A percentile compares a stretch with the other conserved stretches of the same genome.
Evolutionary conservation across 2,113 vertebrate genomes (phyloP).

Genomic region (Oostethus manadensis): DNA sequence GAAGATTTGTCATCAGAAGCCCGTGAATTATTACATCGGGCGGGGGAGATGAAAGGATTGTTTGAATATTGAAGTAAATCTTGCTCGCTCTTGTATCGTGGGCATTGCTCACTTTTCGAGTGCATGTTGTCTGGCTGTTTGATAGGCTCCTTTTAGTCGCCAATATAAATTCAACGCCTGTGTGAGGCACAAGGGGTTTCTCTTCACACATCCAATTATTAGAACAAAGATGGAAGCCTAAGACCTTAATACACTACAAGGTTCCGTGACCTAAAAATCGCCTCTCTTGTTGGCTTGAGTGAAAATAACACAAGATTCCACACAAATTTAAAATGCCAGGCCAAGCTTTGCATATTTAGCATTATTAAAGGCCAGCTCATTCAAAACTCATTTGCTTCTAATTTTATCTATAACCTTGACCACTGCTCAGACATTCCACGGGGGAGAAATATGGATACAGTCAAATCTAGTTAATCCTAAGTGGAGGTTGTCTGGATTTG

Average conservation of each 20-base stretch:
- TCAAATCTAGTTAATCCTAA: slow-evolving; percentile 63
- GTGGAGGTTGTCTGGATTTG: slow-evolving; percentile 56
- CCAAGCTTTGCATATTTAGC: slow-evolving; percentile 66
- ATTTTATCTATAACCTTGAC: slow-evolving; percentile 70
- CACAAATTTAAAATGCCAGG: slow-evolving; percentile 64
- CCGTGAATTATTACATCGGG: slow-evolving; percentile 41
- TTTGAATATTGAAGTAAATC: slow-evolving; percentile 40
- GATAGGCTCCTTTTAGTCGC: slow-evolving; percentile 46
- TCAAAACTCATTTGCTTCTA: slow-evolving; percentile 67
- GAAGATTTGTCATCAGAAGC: slow-evolving; percentile 46
- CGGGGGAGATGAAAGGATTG: slow-evolving; percentile 54
- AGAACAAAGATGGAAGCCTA: slow-evolving; percentile 63
- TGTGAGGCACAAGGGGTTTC: slow-evolving; percentile 49
- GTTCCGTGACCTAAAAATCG: slow-evolving; percentile 62
- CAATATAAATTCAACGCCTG: slow-evolving; percentile 56
- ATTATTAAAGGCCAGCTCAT: slow-evolving; percentile 67
- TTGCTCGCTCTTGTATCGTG: slow-evolving; percentile 26
- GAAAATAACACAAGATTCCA: slow-evolving; percentile 63
- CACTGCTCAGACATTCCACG: slow-evolving; percentile 54
- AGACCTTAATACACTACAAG: slow-evolving; percentile 64
- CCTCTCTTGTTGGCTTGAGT: slow-evolving; percentile 46
- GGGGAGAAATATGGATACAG: slow-evolving; percentile 56
- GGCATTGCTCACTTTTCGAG: slow-evolving; percentile 41
- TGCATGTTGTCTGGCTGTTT: slow-evolving; percentile 44
- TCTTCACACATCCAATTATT: slow-evolving; percentile 64